Evolutionary conservation across 2,888 invertebrate genomes (phyloP).

Genomic region (Melikaiella ostensackeni): DNA sequence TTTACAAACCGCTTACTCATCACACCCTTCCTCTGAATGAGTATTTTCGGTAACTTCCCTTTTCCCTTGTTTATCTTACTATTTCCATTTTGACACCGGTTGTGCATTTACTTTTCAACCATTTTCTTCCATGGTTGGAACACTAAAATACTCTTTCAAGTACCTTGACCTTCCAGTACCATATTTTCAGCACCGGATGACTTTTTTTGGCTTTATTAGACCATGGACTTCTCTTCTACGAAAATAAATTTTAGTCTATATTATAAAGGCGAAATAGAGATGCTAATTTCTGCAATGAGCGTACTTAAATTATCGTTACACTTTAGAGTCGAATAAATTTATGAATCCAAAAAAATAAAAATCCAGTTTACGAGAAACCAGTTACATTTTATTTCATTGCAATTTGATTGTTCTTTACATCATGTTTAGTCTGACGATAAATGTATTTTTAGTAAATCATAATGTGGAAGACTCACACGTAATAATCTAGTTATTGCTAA

Average conservation of each 20-base stretch:
- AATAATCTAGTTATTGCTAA: constrained; percentile 10
- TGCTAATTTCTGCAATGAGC: neutral
- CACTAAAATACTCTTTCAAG: constrained; percentile 21
- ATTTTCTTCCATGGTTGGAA: constrained; percentile 5
- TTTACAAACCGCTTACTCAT: constrained; percentile 38
- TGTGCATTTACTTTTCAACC: neutral
- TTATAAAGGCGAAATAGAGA: constrained; percentile 1
- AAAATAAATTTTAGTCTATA: constrained; percentile 7
- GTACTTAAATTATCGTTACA: neutral
- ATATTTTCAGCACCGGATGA: constrained; percentile 30
- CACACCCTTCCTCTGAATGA: constrained; percentile 21
- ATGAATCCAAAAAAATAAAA: neutral
- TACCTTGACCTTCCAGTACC: constrained; percentile 11
- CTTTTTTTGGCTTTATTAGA: constrained; percentile 15
- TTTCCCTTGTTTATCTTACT: constrained; percentile 24
- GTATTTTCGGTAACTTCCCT: constrained; percentile 3
- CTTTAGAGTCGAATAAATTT: neutral
- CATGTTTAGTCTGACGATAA: neutral
- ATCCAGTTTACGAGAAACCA: neutral
- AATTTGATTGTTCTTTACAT: neutral
- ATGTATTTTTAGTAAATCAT: constrained; percentile 3
- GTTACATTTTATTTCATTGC: neutral
- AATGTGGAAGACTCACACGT: constrained; percentile 18
- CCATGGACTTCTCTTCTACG: neutral
- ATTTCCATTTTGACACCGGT: constrained; percentile 2